Base-by-base conservation (phyloP, 2,797 vertebrate species). In the Hafferia zeledoni region DNA sequence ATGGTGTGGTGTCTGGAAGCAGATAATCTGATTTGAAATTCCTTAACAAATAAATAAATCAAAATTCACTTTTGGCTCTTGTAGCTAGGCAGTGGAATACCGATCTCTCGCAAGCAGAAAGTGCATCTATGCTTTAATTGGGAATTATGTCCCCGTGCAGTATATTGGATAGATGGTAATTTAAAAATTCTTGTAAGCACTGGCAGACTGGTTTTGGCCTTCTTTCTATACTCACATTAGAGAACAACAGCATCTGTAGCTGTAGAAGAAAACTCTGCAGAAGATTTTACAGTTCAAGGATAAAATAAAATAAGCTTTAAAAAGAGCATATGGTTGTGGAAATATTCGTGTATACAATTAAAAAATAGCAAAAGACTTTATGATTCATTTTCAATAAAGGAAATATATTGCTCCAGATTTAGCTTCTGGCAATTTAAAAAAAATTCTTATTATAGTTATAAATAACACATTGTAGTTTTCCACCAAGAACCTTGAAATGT, bases 91-190 rank as follows among this genome's bases (percentile, higher is more conserved):
- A 65, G 27, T 17, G 4, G 17, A n/a, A 39, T 13, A 55, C 13
- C 14, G 43, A 17, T 53, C 39, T 84, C 37, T 63, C 33, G n/a
- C 18, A 55, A n/a, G 15, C 4, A 67, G 39, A 83, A 81, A 11
- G 4, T 55, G n/a, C 8, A n/a, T 25, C 8, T 41, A 11, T 30
- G 3, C 52, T 93, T 85, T 72, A 61, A 67, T 20, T 33, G 24
- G 23, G 33, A 60, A 56, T 47, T 28, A 10, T 10, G 2, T 59
- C 25, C 10, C 22, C 0, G 0, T 60, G 17, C 8, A 52, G 49
- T 27, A 37, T 55, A 61, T 37, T 83, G 31, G 17, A 35, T 43
- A 44, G 22, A 43, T 13, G 3, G 17, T 17, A 68, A 47, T 59
- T 70, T 78, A 55, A 22, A 52, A 70, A 31, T 37, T 70, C 31